Base-by-base conservation (phyloP, 23 tunicate species). In the Corella eumyota region DNA sequence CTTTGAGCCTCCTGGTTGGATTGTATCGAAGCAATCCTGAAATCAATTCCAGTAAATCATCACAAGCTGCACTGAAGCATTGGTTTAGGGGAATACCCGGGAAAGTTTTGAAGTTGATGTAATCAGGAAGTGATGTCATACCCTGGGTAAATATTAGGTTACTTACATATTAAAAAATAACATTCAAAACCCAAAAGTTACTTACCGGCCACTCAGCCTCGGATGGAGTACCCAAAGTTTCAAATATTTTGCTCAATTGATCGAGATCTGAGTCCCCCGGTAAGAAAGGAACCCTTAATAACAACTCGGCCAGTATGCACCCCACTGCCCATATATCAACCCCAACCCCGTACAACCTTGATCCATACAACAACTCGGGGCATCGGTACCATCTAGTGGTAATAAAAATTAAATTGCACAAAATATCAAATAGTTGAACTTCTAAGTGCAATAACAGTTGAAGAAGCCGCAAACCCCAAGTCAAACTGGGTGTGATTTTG, bases 281-380 rank as follows among this genome's bases (percentile, higher is more conserved):
- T 2, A 91, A 61, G 65, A 91, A 80, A 4, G 98, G 91, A n/a
- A 69, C 77, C 45, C 98, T 66, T 15, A 81, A 62, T 6, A 91
- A 52, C 17, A 91, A 65, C 61, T 91, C 98, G 23, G 98, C 92
- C 1, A 81, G 75, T 6, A 91, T 91, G 56, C 98, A 91, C 1
- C 98, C 98, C 15, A 81, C 85, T 31, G 98, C 91, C 98, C 98
- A 91, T 75, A 81, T 91, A 51, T 91, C 98, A 24, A 91, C 98
- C 5, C 90, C 90, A 25, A 67, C 80, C 4, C 95, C 95, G 56
- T 86, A 86, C 61, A 77, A 60, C 24, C 86, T 59, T 20, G 95
- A 85, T 15, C 95, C 95, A 56, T 72, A 77, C 58, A 86, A 54
- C 7, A 86, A 65, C 50, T 86, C 95, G n/a, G 97, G 90, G 49